phyloP scores from a whole-genome alignment of 1,140 invertebrate genomes.

The Lordiphosa mommai region DNA sequence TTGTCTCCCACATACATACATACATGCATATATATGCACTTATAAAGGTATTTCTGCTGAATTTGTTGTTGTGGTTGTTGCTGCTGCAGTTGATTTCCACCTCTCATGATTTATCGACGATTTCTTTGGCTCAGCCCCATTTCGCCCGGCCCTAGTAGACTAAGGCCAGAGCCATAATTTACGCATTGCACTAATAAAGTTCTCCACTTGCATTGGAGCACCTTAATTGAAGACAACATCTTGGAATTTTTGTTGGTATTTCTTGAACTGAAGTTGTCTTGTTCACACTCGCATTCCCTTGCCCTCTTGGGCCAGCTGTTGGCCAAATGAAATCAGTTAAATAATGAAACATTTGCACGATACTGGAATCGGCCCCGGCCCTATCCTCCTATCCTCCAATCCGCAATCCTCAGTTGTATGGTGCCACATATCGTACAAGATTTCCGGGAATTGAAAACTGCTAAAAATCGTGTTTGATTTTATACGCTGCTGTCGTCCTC shows the following conservation, averaged over 20 bases:
- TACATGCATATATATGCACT: too few relatives aligned
- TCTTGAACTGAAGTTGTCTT: constrained; percentile 40
- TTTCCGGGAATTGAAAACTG: constrained; percentile 78
- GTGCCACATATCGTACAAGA: constrained; percentile 76
- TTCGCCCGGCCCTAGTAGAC: constrained; percentile 12
- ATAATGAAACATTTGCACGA: constrained; percentile 77
- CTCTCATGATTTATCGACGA: constrained; percentile 47
- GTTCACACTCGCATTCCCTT: constrained; percentile 36
- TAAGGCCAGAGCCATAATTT: constrained; percentile 54
- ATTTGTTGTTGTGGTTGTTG: constrained; percentile 31
- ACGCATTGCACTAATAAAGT: constrained; percentile 76
- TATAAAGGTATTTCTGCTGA: constrained; percentile 29
- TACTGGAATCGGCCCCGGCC: constrained; percentile 9
- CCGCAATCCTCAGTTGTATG: constrained; percentile 45
- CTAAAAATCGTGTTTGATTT: constrained; percentile 78
- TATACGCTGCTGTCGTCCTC: constrained; percentile 45
- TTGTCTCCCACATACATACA: constrained; percentile 35
- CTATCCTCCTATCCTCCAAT: constrained; percentile 38
- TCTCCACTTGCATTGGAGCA: constrained; percentile 41
- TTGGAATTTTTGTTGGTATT: constrained; percentile 77
- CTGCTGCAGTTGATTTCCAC: constrained; percentile 50
- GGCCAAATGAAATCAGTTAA: constrained; percentile 68
- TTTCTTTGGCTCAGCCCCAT: constrained; percentile 56
- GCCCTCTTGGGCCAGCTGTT: constrained; percentile 25
- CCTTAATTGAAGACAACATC: constrained; percentile 79